Evolutionary conservation across 2,888 invertebrate species (phyloP), one percentile per base, ranked within the genome.

Genomic region (Leucoma salicis): DNA sequence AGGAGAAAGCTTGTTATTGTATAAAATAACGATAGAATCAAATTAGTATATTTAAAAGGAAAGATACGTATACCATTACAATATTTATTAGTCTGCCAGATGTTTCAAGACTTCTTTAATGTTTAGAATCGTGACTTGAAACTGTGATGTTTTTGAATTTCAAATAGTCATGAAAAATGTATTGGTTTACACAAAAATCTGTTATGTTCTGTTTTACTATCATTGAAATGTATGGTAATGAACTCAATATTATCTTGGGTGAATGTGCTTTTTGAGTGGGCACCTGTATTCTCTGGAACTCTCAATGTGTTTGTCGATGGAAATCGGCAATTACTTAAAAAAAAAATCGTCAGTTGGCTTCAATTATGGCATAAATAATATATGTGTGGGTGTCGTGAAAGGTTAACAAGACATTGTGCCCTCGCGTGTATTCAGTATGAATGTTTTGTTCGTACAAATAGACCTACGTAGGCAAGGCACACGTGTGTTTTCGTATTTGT

Each of bases 291-390:
- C 35, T 49, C 44, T 36, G 15, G 42, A 36, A 29, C 12, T 31
- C 39, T 33, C 31, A 46, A 46, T 40, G 13, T 37, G 34, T 40
- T 42, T 25, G 42, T 35, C 21, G 42, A 42, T 46, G 31, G 31
- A 42, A 57, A 46, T 49, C 33, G 32, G 11, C n/a, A 12, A 45
- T 15, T 58, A 39, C 51, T 62, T 65, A 57, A 49, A 56, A 63
- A 60, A n/a, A 27, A 66, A 70, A 64, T 58, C 44, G 62, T 49
- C 43, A 45, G 60, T 62, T 53, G 44, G 48, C 57, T 67, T 63
- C 66, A 67, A 70, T 71, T 71, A 68, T 56, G 58, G 62, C 59
- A 73, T 82, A 74, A 78, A 82, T 85, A 79, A 82, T 78, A 74
- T 61, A 75, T 72, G 44, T 39, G 28, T 25, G 56, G 56, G 63